These are phyloP conservation scores for Morelia viridis DNA, from an alignment of 2,797 vertebrate species.

Conservation along the genomic window DNA sequence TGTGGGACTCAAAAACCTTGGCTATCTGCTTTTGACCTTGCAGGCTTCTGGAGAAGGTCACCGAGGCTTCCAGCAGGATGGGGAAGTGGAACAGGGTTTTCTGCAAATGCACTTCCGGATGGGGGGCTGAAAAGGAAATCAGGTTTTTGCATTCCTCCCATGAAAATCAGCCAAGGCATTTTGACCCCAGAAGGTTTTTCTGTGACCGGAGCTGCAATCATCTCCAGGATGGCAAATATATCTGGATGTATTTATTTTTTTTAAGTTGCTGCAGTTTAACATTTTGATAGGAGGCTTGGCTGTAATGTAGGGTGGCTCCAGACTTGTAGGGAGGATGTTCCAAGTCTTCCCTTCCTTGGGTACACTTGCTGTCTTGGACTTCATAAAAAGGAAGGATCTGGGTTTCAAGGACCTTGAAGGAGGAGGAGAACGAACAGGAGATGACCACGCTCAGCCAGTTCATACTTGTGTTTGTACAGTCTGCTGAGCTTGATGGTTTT, in stretches of 20 bases:
- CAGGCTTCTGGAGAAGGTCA: conserved; percentile 35
- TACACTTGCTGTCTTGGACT: no score
- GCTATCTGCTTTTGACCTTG: conserved; percentile 48
- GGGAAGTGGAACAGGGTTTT: not conserved
- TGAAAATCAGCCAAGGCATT: not conserved
- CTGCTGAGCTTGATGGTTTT: no score
- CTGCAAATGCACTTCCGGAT: not conserved
- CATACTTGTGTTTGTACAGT: no score
- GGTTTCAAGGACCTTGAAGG: not conserved
- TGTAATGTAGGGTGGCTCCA: not conserved
- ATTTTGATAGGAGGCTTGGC: not conserved
- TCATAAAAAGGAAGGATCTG: not conserved
- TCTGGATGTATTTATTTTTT: not conserved
- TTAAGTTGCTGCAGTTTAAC: not conserved
- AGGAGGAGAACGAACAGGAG: not conserved
- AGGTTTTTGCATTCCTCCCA: not conserved
- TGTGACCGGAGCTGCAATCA: not conserved
- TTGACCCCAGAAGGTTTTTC: not conserved
- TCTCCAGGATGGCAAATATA: not conserved
- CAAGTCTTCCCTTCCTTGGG: not conserved
- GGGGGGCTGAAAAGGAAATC: accelerated
- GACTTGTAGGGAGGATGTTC: not conserved
- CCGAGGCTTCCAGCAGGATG: accelerated
- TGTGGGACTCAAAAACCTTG: not conserved
- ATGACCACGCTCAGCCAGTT: not conserved